phyloP scores from a whole-genome alignment of 2,888 invertebrate species.

The Drosophila paucipuncta region DNA sequence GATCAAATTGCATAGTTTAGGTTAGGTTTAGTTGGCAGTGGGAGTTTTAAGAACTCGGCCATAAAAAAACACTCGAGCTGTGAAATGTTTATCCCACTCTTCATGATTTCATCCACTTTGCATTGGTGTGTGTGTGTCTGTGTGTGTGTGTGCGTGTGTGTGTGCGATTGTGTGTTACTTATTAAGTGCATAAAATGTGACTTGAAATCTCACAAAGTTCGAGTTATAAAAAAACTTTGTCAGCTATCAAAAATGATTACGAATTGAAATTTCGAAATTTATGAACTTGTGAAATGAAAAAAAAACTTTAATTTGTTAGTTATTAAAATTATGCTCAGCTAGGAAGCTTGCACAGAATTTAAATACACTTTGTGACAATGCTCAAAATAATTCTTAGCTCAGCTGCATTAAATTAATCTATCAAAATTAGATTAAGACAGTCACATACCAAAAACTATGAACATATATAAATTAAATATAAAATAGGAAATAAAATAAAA shows the following conservation, averaged over 20 bases:
- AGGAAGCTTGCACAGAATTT: background rate
- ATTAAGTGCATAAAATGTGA: slow-evolving; percentile 54
- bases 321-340: background rate
- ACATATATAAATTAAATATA: background rate
- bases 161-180: slow-evolving; percentile 35
- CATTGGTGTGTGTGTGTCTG: background rate
- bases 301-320: background rate
- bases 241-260: slow-evolving; percentile 9
- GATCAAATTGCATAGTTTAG: slow-evolving; percentile 56
- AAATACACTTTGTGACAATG: too few species aligned
- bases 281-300: background rate
- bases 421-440: background rate
- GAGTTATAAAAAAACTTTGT: slow-evolving; percentile 2
- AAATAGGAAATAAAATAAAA: background rate
- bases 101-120: slow-evolving; percentile 4
- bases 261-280: background rate
- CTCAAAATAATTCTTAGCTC: background rate
- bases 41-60: slow-evolving; percentile 34
- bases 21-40: slow-evolving; percentile 11
- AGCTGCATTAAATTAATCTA: background rate
- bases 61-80: slow-evolving; percentile 69
- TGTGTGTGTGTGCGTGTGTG: background rate
- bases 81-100: slow-evolving; percentile 51
- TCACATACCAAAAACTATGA: background rate
- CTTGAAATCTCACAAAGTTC: slow-evolving; percentile 19